Evolutionary conservation across 1,140 invertebrate species (phyloP), one percentile per base, ranked within the genome.

Genomic region (Drosophila littoralis): DNA sequence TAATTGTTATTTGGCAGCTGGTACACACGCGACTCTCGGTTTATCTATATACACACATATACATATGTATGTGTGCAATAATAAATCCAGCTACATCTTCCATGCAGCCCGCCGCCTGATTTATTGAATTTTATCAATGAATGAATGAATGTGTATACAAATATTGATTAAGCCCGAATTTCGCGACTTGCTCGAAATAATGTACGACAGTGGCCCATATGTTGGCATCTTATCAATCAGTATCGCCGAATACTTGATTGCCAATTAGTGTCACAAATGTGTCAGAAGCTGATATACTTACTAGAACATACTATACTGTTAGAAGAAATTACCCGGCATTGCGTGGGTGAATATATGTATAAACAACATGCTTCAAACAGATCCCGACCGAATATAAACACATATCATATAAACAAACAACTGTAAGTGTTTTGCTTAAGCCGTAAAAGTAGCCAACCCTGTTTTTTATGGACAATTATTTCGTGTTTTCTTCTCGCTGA

Each of bases 201-300:
- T 59, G 36, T 15, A 15, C 13, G 15, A 36, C 22, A 28, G 46
- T 32, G 28, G 38, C 15, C 46, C 54, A 66, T 52, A 38, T 52
- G 43, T 36, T 50, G 52, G 28, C 60, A 50, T 35, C 40, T 64
- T 60, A 68, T 74, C 51, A 61, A 50, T 42, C 50, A 22, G 42
- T 63, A 68, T 9, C 13, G 33, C 35, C 35, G n/a, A 32, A 8
- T 48, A 46, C 45, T 57, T 57, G 43, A 57, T 50, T 54, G 15
- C n/a, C 45, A 57, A 71, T 51, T 65, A 40, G 52, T 65, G 68
- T 71, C 68, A 71, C n/a, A n/a, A n/a, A 57, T 51, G 45, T 36
- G 43, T 6, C 40, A 35, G 35, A 22, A 51, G 46, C 22, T 64
- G 46, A 64, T 33, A 32, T 43, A 17, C 2, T n/a, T 10, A 8